These are phyloP conservation scores for Turnix velox DNA, from an alignment of 2,113 vertebrate species.

Conservation along the genomic window DNA sequence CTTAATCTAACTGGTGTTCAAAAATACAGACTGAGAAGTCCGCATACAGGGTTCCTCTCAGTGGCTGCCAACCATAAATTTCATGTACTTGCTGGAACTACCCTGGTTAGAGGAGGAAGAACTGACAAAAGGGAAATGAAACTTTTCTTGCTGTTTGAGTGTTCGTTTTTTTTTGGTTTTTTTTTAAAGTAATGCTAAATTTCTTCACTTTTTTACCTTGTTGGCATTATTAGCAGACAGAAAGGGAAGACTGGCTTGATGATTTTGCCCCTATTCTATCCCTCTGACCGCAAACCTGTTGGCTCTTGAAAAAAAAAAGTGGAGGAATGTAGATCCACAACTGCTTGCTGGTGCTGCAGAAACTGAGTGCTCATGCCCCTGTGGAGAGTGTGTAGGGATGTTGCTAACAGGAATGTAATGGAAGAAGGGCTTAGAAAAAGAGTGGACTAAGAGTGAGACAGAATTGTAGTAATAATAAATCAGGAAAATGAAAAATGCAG, in stretches of 20 bases:
- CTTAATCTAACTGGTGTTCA: constrained; percentile 8
- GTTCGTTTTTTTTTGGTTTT: no score
- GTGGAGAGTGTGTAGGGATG: not conserved
- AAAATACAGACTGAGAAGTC: constrained; percentile 1
- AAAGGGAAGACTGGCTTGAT: not conserved
- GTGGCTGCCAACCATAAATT: not conserved
- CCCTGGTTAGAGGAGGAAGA: not conserved
- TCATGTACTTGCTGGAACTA: not conserved
- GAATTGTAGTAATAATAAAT: not conserved
- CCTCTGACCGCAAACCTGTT: not conserved
- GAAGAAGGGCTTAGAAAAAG: not conserved
- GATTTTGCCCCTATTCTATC: not conserved
- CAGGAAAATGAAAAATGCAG: not conserved
- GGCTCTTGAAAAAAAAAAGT: not conserved
- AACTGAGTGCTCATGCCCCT: not conserved
- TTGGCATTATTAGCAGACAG: not conserved
- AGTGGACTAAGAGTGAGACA: not conserved
- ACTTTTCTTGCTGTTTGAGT: not conserved
- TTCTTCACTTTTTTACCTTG: not conserved
- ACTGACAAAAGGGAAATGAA: not conserved
- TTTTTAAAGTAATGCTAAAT: not conserved
- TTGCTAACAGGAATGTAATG: not conserved
- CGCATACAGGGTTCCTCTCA: not conserved
- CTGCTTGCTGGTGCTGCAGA: not conserved
- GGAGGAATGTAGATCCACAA: not conserved